Percentiles rank a stretch among this genome's conserved stretches.
These are phyloP conservation scores for Channa argus DNA, from an alignment of 2,113 vertebrate species.

Conservation along the genomic window DNA sequence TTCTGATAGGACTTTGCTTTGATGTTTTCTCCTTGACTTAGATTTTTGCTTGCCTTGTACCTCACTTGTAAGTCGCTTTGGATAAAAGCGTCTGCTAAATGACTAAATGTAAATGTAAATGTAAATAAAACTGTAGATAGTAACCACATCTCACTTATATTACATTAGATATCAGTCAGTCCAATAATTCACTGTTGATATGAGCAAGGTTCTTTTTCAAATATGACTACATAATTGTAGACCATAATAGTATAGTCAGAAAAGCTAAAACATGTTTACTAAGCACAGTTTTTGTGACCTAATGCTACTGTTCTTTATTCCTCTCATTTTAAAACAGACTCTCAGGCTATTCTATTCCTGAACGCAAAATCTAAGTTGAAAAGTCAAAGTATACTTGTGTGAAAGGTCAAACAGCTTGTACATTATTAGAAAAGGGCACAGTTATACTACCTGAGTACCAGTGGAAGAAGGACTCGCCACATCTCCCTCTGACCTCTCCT, in stretches of 20 bases:
- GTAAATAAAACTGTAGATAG: too few relatives aligned
- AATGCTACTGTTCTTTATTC: not conserved
- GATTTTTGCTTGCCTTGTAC: too few relatives aligned
- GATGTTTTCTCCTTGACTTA: too few relatives aligned
- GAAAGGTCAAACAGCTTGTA: too few relatives aligned
- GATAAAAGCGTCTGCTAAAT: too few relatives aligned
- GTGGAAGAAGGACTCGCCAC: constrained; percentile 94
- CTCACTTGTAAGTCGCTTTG: too few relatives aligned
- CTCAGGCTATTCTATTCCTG: not conserved
- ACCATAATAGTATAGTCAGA: too few relatives aligned
- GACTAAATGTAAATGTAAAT: too few relatives aligned
- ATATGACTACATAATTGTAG: too few relatives aligned
- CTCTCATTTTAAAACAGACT: not conserved
- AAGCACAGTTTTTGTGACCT: not conserved
- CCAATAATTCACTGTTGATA: not conserved
- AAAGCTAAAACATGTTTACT: too few relatives aligned
- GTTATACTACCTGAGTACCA: constrained; percentile 89
- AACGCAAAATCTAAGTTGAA: not conserved
- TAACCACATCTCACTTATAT: too few relatives aligned
- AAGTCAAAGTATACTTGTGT: not conserved
- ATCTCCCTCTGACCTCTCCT: constrained; percentile 93
- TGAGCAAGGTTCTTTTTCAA: not conserved
- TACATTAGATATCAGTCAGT: constrained; percentile 2
- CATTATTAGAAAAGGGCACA: not conserved
- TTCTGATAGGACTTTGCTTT: too few relatives aligned